Percentiles rank a stretch among this genome's conserved stretches.
phyloP scores from a whole-genome alignment of 2,888 invertebrate genomes.

The Pheosia tremula region DNA sequence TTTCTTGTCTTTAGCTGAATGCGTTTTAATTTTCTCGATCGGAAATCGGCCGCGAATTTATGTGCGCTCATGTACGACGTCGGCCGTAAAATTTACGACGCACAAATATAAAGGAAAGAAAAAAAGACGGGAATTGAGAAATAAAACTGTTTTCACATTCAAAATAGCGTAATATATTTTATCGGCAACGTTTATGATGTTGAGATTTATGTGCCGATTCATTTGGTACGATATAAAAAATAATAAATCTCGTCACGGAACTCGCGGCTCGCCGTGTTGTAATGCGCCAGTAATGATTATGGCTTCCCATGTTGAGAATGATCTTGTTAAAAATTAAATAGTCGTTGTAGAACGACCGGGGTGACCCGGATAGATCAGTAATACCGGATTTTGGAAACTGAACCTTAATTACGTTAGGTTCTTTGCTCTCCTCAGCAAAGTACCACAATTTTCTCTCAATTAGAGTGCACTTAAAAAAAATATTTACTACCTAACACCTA shows the following conservation, averaged over 20 bases:
- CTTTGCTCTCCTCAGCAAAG: conserved; percentile 37
- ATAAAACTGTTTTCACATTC: conserved; percentile 69
- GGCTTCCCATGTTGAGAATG: conserved; percentile 52
- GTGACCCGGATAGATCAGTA: background rate
- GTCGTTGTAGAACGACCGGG: conserved; percentile 18
- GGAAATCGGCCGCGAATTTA: conserved; percentile 61
- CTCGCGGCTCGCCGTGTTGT: conserved; percentile 47
- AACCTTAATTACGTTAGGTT: background rate
- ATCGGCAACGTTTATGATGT: conserved; percentile 62
- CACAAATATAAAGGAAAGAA: conserved; percentile 47
- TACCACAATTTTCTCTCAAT: conserved; percentile 11
- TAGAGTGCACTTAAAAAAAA: no score
- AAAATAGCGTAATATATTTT: conserved; percentile 66
- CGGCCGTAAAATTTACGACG: conserved; percentile 63
- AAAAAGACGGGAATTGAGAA: conserved; percentile 61
- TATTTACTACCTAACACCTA: no score
- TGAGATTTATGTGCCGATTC: conserved; percentile 59
- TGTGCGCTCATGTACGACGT: conserved; percentile 60
- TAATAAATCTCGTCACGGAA: conserved; percentile 59
- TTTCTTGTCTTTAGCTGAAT: conserved; percentile 63
- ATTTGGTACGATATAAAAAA: conserved; percentile 58
- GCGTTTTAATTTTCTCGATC: conserved; percentile 63
- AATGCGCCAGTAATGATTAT: conserved; percentile 39
- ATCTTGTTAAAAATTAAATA: conserved; percentile 44
- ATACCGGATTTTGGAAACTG: background rate